Evolutionary conservation across 2,113 vertebrate species (phyloP), one percentile per base, ranked within the genome.

Genomic region (Eupsittula cactorum): DNA sequence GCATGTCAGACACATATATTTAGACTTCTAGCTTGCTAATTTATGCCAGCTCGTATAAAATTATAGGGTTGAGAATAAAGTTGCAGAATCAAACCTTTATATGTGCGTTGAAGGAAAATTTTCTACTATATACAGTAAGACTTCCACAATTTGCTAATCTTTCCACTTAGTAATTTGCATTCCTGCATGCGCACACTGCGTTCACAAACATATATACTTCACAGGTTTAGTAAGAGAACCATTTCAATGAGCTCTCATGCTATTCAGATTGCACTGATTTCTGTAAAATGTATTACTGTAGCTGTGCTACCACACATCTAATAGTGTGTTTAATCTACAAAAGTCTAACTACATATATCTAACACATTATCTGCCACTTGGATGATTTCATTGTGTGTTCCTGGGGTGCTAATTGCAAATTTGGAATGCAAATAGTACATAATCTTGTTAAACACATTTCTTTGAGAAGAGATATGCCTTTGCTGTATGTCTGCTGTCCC

Each of bases 11-110:
- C 93, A 92, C 79, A 86, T 78, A 90, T 93, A 97, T 96, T 97
- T 96, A 97, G 92, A 80, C 59, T 95, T 92, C 82, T 46, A 85
- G 60, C 52, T 96, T 86, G 82, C 77, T 97, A 97, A 97, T 96
- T 97, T 97, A 97, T 96, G 94, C 94, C 91, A 97, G 93, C 89
- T 89, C 95, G 91, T 90, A 92, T 90, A 94, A 97, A 97, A 97
- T 97, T 97, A 96, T 52, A 96, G 89, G 94, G 82, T 89, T 88
- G 74, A 78, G 82, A 90, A 78, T 68, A 71, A 94, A 97, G 91
- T 92, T 96, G 90, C 86, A 93, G 91, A 95, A 95, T 96, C 88
- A 96, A 95, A 96, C 86, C 93, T 95, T 96, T 95, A 44, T 65
- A 95, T 69, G 74, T 63, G 77, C 76, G 78, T 75, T 49, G 74